Base-by-base conservation (phyloP, 2,888 invertebrate genomes). In the Dynastes tityus region DNA sequence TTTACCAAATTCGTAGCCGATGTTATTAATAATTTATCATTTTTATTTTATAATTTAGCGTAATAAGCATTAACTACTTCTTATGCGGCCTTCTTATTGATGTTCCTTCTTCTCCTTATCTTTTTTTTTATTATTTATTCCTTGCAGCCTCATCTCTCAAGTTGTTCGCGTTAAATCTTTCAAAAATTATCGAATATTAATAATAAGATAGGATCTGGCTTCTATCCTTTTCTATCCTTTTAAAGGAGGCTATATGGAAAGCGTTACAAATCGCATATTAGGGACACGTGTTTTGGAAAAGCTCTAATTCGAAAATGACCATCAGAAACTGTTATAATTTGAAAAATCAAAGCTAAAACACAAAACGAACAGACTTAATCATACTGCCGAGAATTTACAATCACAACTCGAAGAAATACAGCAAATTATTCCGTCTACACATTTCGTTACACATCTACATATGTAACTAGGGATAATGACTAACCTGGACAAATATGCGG, bases 41-140 rank as follows among this genome's bases (percentile, higher is more conserved):
- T 67, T 70, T 68, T 77, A 77, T 77, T 77, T 68, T 77, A 77
- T 77, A 77, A 77, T 77, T 77, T 77, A 53, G 40, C 49, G 67
- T 77, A 77, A 77, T 77, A 68, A 77, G 40, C 55, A 58, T 55
- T 77, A 77, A 77, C 71, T 53, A 40, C 55, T 71, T 58, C 49
- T 71, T 53, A 71, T 71, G 37, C 37, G 27, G 61, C 61, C 49
- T 68, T 49, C 5, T 65, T 65, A 37, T 40, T 16, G 9, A 37
- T 13, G 65, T 11, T 40, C 13, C 2, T 5, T 45, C 29, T n/a
- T 45, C 45, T 45, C 45, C 45, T 32, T 32, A 32, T 45, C 45
- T 45, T 45, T 11, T 29, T 51, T 76, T 64, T 76, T 64, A 65
- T 51, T 65, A 65, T 51, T 45, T 63, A n/a, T 49, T 61, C 29